Evolutionary conservation across 2,888 invertebrate species (phyloP).

Genomic region (Morpho deidamia): DNA sequence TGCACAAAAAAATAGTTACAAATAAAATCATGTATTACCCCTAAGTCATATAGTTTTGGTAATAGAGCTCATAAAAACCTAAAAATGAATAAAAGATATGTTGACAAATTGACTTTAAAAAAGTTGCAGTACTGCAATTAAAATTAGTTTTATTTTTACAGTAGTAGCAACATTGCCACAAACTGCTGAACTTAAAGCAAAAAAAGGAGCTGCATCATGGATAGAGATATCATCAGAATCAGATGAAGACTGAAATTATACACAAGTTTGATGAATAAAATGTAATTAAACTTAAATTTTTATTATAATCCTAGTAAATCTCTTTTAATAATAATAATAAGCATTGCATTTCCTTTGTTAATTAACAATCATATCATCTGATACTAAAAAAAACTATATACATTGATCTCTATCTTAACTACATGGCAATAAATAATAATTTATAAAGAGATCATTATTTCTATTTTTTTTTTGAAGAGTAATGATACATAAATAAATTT

Average conservation of each 20-base stretch:
- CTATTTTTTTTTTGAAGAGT: neutral
- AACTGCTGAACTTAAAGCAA: slow-evolving; percentile 56
- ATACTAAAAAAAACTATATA: slow-evolving; percentile 32
- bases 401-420: slow-evolving; percentile 23
- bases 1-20: too few relatives aligned
- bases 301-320: slow-evolving; percentile 47
- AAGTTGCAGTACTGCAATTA: too few relatives aligned
- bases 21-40: too few relatives aligned
- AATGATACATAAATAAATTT: neutral
- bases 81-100: too few relatives aligned
- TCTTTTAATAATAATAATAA: slow-evolving; percentile 47
- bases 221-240: slow-evolving; percentile 72
- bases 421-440: slow-evolving; percentile 33
- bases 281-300: slow-evolving; percentile 60
- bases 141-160: slow-evolving; percentile 34
- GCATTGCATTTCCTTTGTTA: slow-evolving; percentile 51
- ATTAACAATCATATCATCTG: slow-evolving; percentile 43
- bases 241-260: slow-evolving; percentile 47
- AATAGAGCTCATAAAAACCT: too few relatives aligned
- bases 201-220: slow-evolving; percentile 55
- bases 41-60: too few relatives aligned
- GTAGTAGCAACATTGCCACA: slow-evolving; percentile 54
- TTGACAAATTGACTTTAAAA: too few relatives aligned
- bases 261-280: slow-evolving; percentile 49
- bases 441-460: slow-evolving; percentile 13